Evolutionary conservation across 1,140 invertebrate genomes (phyloP).

Genomic region (Drosophila seguyi): DNA sequence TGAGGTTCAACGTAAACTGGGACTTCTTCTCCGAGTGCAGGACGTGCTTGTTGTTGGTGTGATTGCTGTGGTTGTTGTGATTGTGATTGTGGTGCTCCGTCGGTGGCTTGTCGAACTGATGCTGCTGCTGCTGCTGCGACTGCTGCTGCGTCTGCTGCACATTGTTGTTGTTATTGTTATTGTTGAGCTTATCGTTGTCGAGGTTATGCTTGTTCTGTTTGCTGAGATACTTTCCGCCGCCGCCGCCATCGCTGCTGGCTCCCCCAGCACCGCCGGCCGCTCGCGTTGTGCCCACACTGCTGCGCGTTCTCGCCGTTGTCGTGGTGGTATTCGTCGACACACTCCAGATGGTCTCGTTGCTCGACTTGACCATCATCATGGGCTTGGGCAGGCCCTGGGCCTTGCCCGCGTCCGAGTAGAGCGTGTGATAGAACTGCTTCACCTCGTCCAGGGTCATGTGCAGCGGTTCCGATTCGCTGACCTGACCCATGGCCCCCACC

Average conservation of each 20-base stretch:
- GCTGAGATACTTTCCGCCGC: slow-evolving; percentile 67
- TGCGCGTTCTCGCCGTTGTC: slow-evolving; percentile 68
- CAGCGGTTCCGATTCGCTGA: slow-evolving; percentile 88
- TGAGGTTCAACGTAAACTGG: slow-evolving; percentile 88
- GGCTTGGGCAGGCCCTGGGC: slow-evolving; percentile 22
- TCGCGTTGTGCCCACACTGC: slow-evolving; percentile 57
- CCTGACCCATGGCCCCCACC: slow-evolving; percentile 14
- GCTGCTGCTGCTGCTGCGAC: slow-evolving; percentile 29
- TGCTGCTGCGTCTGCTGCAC: slow-evolving; percentile 35
- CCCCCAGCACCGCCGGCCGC: slow-evolving; percentile 64
- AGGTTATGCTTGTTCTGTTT: slow-evolving; percentile 75
- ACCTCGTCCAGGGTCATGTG: slow-evolving; percentile 95
- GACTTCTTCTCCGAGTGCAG: slow-evolving; percentile 78
- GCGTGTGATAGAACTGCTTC: slow-evolving; percentile 91
- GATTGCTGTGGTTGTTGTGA: slow-evolving; percentile 30
- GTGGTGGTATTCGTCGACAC: slow-evolving; percentile 53
- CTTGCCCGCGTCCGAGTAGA: slow-evolving; percentile 88
- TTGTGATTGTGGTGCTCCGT: slow-evolving; percentile 37
- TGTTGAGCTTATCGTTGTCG: slow-evolving; percentile 84
- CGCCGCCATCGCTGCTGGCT: slow-evolving; percentile 83
- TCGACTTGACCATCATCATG: slow-evolving; percentile 65
- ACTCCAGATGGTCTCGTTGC: slow-evolving; percentile 80
- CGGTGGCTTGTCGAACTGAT: slow-evolving; percentile 29
- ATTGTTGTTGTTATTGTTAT: slow-evolving; percentile 78
- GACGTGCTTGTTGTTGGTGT: slow-evolving; percentile 84